A percentile compares a stretch with the other conserved stretches of the same genome.
These are phyloP conservation scores for Anas platyrhynchos DNA, from an alignment of 2,113 vertebrate species.

Conservation along the genomic window DNA sequence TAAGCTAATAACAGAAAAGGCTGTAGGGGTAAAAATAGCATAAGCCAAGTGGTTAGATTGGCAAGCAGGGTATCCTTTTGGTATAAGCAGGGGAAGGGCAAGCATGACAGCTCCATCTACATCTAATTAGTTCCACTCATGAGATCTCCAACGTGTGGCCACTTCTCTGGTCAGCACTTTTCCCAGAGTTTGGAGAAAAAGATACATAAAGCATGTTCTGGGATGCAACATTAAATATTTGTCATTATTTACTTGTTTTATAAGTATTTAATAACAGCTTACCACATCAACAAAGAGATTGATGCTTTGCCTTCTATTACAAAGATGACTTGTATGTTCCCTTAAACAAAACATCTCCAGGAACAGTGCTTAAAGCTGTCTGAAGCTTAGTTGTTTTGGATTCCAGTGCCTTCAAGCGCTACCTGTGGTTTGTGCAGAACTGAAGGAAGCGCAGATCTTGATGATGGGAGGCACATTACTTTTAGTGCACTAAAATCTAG, in stretches of 20 bases:
- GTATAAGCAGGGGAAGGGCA: not conserved
- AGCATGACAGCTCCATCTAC: not conserved
- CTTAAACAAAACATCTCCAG: not conserved
- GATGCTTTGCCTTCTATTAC: rapidly evolving
- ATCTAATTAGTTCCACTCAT: not conserved
- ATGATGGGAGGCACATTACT: not conserved
- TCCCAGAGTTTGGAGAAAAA: not conserved
- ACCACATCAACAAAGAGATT: not conserved
- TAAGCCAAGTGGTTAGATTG: not conserved
- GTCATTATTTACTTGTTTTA: not conserved
- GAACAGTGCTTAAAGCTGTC: not conserved
- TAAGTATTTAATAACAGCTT: not conserved
- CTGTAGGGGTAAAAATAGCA: constrained; percentile 11
- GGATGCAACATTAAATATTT: not conserved
- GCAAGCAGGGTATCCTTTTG: not conserved
- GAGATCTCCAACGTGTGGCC: not conserved
- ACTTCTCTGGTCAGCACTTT: not conserved
- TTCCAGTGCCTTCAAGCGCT: not conserved
- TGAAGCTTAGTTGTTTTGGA: not conserved
- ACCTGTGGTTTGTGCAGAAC: not conserved
- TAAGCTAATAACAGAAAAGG: not conserved
- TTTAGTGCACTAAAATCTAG: not conserved
- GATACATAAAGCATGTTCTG: rapidly evolving
- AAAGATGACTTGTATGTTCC: not conserved
- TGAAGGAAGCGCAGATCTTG: not conserved